Evolutionary conservation across 2,888 invertebrate species (phyloP).

Genomic region (Craniophora ligustri): DNA sequence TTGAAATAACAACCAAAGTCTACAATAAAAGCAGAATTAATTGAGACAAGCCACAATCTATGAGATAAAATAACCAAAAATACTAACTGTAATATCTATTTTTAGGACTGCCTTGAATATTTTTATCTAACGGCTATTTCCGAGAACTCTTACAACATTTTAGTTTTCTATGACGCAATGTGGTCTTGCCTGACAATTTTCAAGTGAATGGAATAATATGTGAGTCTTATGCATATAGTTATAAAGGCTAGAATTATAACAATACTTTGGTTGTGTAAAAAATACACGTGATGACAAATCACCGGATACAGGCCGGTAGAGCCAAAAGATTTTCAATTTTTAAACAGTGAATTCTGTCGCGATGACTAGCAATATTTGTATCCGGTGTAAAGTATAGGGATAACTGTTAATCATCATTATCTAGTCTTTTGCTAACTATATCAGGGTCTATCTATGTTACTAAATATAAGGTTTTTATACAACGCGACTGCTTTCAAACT

Average conservation of each 20-base stretch:
- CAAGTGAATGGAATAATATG: background rate
- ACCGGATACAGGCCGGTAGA: conserved; percentile 32
- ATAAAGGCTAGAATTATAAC: background rate
- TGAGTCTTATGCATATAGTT: conserved; percentile 16
- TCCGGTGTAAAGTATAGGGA: too few relatives aligned
- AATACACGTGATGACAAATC: conserved; percentile 38
- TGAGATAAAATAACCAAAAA: conserved; percentile 39
- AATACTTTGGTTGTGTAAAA: background rate
- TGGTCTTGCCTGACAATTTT: conserved; percentile 1
- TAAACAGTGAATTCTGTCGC: background rate
- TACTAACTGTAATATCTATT: conserved; percentile 27
- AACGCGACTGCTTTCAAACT: too few relatives aligned
- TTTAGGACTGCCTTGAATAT: conserved; percentile 26
- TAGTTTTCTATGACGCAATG: conserved; percentile 39
- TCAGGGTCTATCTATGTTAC: too few relatives aligned
- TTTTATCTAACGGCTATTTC: conserved; percentile 29
- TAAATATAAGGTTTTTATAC: too few relatives aligned
- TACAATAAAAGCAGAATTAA: conserved; percentile 10
- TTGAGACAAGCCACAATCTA: conserved; percentile 4
- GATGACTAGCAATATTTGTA: background rate
- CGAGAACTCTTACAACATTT: conserved; percentile 24
- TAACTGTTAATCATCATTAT: too few relatives aligned
- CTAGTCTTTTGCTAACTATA: too few relatives aligned
- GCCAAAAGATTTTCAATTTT: conserved; percentile 23
- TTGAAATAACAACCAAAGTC: too few relatives aligned